Evolutionary conservation across 2,888 invertebrate species (phyloP), one percentile per base, ranked within the genome.

Genomic region (Epistrophe grossulariae): DNA sequence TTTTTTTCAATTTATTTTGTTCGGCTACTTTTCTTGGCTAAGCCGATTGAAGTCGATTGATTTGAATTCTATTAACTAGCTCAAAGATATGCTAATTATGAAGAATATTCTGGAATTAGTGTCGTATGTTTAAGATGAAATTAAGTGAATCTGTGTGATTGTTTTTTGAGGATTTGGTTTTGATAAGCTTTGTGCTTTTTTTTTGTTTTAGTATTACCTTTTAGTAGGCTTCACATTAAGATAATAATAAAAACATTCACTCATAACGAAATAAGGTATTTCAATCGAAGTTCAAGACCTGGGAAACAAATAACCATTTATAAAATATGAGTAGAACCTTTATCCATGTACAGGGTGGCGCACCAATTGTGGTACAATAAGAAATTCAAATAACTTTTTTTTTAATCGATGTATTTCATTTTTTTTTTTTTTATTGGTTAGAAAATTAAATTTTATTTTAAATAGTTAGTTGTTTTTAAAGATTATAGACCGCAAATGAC

Each of bases 21-120:
- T 50, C n/a, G 83, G 64, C 71, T 72, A 87, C 83, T 87, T 68
- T 28, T n/a, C 24, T 35, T 68, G 83, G 87, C 87, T 87, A 87
- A 87, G 87, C 87, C 76, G 87, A 83, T 87, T 83, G 82, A 87
- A 83, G 83, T 83, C 83, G 79, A 83, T 77, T 87, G 87, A 87
- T 87, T 87, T 83, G 79, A 76, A 87, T 82, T 78, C 60, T 78
- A 73, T 74, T 81, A 74, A 50, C 50, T 62, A 55, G 60, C 50
- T 64, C 66, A 8, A 55, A 66, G 52, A 71, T 87, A 87, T 87
- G 87, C 76, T 87, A 87, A 87, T 87, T 87, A 76, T 68, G 28
- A 55, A 13, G 31, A 79, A 62, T 70, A 60, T 70, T 77, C n/a
- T 60, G 17, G 77, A 80, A 68, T 81, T 85, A 73, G 60, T 24